Evolutionary conservation across 2,797 vertebrate genomes (phyloP).

Genomic region (Syngnathus acus): DNA sequence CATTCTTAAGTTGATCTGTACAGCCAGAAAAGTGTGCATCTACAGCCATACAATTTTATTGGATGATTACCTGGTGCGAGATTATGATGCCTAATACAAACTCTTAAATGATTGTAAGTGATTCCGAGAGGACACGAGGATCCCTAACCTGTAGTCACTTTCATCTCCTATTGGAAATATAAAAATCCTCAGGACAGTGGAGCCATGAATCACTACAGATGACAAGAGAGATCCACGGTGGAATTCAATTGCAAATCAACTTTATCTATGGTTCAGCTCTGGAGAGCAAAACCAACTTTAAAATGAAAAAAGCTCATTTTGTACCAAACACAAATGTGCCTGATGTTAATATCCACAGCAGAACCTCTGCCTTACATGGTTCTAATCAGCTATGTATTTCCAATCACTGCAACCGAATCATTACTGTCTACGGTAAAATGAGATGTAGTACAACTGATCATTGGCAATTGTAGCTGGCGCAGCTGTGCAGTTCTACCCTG

Average conservation of each 20-base stretch:
- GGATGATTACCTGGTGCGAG: slow-evolving; percentile 15
- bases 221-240: neutral
- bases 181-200: neutral
- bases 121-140: slow-evolving; percentile 21
- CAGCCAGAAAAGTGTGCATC: too few relatives aligned
- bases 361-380: slow-evolving; percentile 23
- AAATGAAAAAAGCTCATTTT: slow-evolving; percentile 12
- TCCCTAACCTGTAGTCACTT: slow-evolving; percentile 1
- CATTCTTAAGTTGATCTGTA: too few relatives aligned
- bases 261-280: slow-evolving; percentile 9
- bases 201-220: slow-evolving; percentile 5
- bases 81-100: slow-evolving; percentile 12
- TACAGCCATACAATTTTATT: neutral
- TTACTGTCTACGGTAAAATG: slow-evolving; percentile 23
- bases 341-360: slow-evolving; percentile 23
- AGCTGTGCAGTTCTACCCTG: slow-evolving; percentile 31
- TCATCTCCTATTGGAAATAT: neutral
- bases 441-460: slow-evolving; percentile 34
- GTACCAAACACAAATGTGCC: slow-evolving; percentile 10
- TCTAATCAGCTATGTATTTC: slow-evolving; percentile 31
- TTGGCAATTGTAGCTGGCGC: slow-evolving; percentile 34
- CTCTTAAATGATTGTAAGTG: slow-evolving; percentile 17
- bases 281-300: slow-evolving; percentile 8
- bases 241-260: slow-evolving; percentile 2
- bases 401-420: slow-evolving; percentile 22